Conservation (phyloP, 2,113 vertebrate species). For the Leptobrachium ailaonicum region DNA sequence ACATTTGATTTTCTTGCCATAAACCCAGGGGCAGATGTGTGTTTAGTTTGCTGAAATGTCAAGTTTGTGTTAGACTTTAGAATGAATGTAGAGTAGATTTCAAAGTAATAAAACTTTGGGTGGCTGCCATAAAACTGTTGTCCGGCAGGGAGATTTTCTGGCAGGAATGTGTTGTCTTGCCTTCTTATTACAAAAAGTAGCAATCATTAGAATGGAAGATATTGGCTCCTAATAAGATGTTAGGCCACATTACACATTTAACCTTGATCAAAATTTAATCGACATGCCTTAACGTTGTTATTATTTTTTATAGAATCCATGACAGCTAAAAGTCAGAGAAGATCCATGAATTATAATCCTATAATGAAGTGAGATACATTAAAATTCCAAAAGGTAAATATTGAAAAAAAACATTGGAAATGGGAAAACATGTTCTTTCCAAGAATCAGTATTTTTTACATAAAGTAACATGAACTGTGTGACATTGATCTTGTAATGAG, state of each 20-base stretch:
- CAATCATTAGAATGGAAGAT: conserved; percentile 17
- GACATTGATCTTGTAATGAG: not conserved
- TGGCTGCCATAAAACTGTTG: conserved; percentile 37
- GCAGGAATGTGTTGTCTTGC: conserved; percentile 20
- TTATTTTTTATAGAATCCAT: not conserved
- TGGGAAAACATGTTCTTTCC: not conserved
- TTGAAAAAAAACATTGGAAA: conserved; percentile 4
- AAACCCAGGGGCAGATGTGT: conserved; percentile 41
- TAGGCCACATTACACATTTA: conserved; percentile 15
- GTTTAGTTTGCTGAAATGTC: conserved; percentile 47
- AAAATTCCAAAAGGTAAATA: not conserved
- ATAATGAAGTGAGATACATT: too few species aligned
- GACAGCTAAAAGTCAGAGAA: not conserved
- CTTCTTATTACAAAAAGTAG: conserved; percentile 14
- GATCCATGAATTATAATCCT: too few species aligned
- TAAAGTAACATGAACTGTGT: not conserved
- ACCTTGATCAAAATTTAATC: conserved; percentile 10
- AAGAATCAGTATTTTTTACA: conserved; percentile 16
- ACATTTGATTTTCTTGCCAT: conserved; percentile 50
- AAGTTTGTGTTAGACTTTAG: conserved; percentile 37
- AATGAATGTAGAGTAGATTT: conserved; percentile 37
- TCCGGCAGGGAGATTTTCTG: conserved; percentile 28
- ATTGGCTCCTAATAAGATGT: conserved; percentile 29
- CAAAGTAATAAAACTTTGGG: conserved; percentile 48
- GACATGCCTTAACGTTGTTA: not conserved